Base-by-base conservation (phyloP, 2,113 vertebrate genomes). In the Cheirogaleus medius region DNA sequence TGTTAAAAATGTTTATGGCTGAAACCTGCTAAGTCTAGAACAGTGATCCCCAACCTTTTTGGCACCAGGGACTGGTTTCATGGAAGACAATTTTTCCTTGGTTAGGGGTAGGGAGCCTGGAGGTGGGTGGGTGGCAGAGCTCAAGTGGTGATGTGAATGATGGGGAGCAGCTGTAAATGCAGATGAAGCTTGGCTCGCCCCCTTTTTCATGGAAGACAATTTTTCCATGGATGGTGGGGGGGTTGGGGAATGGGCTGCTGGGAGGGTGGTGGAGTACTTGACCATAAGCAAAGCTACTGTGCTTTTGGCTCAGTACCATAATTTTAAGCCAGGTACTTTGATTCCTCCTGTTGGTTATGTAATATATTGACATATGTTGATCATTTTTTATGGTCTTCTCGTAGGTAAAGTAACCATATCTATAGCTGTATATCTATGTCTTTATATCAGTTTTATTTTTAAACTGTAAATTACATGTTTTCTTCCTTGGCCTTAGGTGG, bases 391-490 rank as follows among this genome's bases (percentile, higher is more conserved):
- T 60, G 20, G 58, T 94, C 25, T 77, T 58, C 37, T 74, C 34
- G 52, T 11, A 80, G 71, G 52, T 63, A 54, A 81, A 47, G 21
- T 94, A 66, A 49, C 32, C 81, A 13, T 44, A 81, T 68, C 12
- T 76, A 11, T 91, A 87, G 6, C 5, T 93, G 11, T 93, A 47
- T 80, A 87, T 63, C 60, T 29, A 7, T 83, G 34, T 47, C 23
- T 86, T 87, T 73, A 44, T 69, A 64, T 92, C 11, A 8, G 18
- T 49, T 88, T 34, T 85, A 63, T 86, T 80, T 82, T 91, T 83
- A 97, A 69, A 39, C 20, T 5, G 49, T 27, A 91, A 93, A 25
- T 97, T 64, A 42, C 5, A 10, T 13, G 32, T 94, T 94, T 94
- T 89, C 25, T 89, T 94, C 25, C 29, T 84, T 92, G n/a, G 47